These are phyloP conservation scores for Melozone crissalis DNA, from an alignment of 2,113 vertebrate genomes.

Conservation along the genomic window DNA sequence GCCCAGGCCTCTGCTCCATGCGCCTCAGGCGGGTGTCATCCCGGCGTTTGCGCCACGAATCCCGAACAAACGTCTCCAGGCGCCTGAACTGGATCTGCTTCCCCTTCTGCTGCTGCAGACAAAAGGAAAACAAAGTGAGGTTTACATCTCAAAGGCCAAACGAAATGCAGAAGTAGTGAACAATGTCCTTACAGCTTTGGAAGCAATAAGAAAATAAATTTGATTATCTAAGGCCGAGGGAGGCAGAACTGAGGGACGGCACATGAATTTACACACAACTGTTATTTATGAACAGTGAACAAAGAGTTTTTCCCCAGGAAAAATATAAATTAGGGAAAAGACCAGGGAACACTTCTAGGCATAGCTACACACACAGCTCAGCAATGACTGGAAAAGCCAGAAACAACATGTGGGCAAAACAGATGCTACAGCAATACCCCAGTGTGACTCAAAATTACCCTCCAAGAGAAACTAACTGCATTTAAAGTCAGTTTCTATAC, in stretches of 20 bases:
- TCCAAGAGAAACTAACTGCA: neutral
- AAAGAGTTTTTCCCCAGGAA: neutral
- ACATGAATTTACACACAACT: neutral
- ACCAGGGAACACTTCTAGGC: neutral
- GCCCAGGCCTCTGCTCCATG: conserved; percentile 66
- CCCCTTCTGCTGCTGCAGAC: conserved; percentile 74
- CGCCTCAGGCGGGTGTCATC: conserved; percentile 81
- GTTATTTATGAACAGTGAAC: neutral
- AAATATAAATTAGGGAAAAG: neutral
- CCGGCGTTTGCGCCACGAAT: conserved; percentile 77
- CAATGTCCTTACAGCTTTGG: neutral
- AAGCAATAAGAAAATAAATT: neutral
- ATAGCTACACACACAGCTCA: neutral
- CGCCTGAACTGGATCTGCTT: conserved; percentile 85
- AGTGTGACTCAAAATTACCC: neutral
- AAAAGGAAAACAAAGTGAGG: neutral
- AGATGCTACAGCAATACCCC: neutral
- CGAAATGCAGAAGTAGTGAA: neutral
- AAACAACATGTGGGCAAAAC: neutral
- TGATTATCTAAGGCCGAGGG: neutral
- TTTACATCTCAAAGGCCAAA: neutral
- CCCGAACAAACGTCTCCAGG: conserved; percentile 84
- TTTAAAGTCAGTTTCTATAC: neutral
- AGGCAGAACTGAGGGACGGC: neutral
- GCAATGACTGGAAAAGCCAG: neutral